These are phyloP conservation scores for Aquatica leii DNA, from an alignment of 2,888 invertebrate species.

Conservation along the genomic window DNA sequence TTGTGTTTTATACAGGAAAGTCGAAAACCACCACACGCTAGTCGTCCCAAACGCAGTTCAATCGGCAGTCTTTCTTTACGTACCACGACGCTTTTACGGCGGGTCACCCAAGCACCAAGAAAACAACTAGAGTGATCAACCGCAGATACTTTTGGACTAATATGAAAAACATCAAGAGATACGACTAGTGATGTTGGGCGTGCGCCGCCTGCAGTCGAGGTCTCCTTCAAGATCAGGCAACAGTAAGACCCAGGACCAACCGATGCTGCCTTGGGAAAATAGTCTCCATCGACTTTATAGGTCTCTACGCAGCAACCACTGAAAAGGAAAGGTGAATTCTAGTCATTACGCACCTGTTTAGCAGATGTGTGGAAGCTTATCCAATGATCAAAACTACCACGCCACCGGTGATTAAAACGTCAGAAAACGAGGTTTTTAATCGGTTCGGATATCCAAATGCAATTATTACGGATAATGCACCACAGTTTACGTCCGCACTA, in stretches of 20 bases:
- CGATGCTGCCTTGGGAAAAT: slow-evolving; percentile 25
- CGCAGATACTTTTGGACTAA: slow-evolving; percentile 40
- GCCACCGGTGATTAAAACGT: not conserved
- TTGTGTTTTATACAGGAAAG: no score
- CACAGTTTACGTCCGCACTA: slow-evolving; percentile 12
- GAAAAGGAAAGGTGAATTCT: slow-evolving; percentile 28
- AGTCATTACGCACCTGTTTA: no score
- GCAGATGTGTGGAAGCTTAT: slow-evolving; percentile 44
- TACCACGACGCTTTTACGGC: slow-evolving; percentile 28
- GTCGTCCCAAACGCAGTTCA: not conserved
- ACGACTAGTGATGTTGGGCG: slow-evolving; percentile 31
- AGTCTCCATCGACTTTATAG: slow-evolving; percentile 28
- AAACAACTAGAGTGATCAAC: no score
- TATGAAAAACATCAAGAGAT: slow-evolving; percentile 41
- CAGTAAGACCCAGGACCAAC: slow-evolving; percentile 24
- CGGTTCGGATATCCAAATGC: no score
- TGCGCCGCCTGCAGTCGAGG: slow-evolving; percentile 24
- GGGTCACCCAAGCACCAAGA: slow-evolving; percentile 41
- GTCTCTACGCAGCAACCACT: slow-evolving; percentile 23
- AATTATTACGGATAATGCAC: slow-evolving; percentile 28
- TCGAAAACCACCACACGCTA: no score
- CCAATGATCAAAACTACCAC: slow-evolving; percentile 23
- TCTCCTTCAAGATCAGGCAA: slow-evolving; percentile 20
- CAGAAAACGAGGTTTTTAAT: slow-evolving; percentile 32
- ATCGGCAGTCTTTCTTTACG: not conserved